phyloP scores from a whole-genome alignment of 2,888 invertebrate genomes.

The Caenorhabditis virilis region DNA sequence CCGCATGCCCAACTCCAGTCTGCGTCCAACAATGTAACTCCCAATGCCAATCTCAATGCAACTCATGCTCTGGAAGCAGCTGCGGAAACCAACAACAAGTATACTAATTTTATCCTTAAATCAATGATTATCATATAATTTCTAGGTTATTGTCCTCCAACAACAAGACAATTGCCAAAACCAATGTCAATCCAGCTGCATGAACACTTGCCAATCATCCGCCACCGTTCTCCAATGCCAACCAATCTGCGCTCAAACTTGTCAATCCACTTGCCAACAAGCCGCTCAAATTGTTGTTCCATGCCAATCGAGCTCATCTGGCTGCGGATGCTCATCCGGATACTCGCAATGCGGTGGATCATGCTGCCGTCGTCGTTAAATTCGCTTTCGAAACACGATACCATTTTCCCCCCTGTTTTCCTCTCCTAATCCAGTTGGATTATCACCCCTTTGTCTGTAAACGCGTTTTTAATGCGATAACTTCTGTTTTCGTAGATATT shows the following conservation, averaged over 20 bases:
- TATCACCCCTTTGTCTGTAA: neutral
- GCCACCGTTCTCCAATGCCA: conserved; percentile 48
- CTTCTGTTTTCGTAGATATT: conserved; percentile 28
- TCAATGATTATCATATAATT: no score
- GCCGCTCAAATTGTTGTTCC: conserved; percentile 53
- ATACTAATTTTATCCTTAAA: no score
- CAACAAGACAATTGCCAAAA: conserved; percentile 47
- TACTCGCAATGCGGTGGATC: conserved; percentile 55
- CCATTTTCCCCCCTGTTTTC: no score
- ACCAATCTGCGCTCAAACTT: conserved; percentile 54
- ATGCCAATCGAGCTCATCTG: conserved; percentile 33
- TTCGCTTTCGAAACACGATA: no score
- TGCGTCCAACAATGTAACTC: conserved; percentile 45
- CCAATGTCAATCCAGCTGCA: conserved; percentile 50
- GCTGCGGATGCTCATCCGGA: conserved; percentile 52
- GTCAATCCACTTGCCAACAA: conserved; percentile 56
- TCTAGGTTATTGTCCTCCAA: conserved; percentile 46
- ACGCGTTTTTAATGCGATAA: conserved; percentile 24
- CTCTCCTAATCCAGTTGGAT: no score
- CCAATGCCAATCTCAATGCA: conserved; percentile 45
- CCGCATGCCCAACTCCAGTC: conserved; percentile 44
- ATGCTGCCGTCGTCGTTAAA: conserved; percentile 54
- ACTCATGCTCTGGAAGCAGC: conserved; percentile 37
- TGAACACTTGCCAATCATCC: conserved; percentile 49
- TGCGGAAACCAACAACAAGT: conserved; percentile 46